Evolutionary conservation across 1,140 invertebrate species (phyloP), one percentile per base, ranked within the genome.

Genomic region (Neodiprion fabricii): DNA sequence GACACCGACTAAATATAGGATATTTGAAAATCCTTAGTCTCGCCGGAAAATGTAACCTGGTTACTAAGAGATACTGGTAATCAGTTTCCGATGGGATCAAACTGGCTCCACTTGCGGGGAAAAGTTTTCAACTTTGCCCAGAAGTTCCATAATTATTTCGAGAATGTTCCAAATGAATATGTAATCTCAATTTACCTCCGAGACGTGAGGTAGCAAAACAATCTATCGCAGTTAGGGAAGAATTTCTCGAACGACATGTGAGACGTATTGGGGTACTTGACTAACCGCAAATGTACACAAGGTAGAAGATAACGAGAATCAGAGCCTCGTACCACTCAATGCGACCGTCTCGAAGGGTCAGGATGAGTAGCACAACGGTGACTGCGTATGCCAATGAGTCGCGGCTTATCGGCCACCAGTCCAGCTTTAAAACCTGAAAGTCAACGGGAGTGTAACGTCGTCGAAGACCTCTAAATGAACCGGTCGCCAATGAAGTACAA

Each of bases 371-470:
- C 11, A 91, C 79, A n/a, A 95, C 91, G 72, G 93, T 91, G 4
- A 93, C 74, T 2, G 89, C 88, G 77, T 95, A 95, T 7, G 91
- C 91, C 17, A 92, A 68, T 74, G 90, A 91, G 79, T 95, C 93
- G 75, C 93, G 84, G 11, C 91, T 90, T 49, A 95, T 85, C 1
- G 93, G 91, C 91, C 91, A 94, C 90, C 91, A 92, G 73, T 92
- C 90, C 70, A 94, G 77, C 50, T 89, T 84, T 28, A 93, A 84
- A 8, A 89, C 88, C 92, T 93, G 78, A 85, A 78, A 75, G 69
- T 72, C 67, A 69, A 48, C 2, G 67, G 67, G 40, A 69, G 17
- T 12, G 21, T 21, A 14, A 47, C 4, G 12, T 48, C 12, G 17
- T 47, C n/a, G 73, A 49, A 73, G 11, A 76, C 49, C 12, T 73